Percentiles rank a stretch among this genome's conserved stretches.
These are phyloP conservation scores for Champsocephalus esox DNA, from an alignment of 2,797 vertebrate genomes.

Conservation along the genomic window DNA sequence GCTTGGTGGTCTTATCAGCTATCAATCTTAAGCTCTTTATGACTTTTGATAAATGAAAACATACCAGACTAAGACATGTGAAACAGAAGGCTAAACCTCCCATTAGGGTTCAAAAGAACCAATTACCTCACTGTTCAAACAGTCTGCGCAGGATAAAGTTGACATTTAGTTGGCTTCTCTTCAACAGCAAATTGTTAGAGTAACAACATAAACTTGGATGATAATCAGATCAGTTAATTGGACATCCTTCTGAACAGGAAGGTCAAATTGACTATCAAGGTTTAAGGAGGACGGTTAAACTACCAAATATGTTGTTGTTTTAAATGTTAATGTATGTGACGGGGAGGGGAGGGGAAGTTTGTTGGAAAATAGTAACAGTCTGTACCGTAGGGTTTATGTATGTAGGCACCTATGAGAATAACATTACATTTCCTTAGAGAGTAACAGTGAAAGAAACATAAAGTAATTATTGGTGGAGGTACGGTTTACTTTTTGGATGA, in stretches of 20 bases:
- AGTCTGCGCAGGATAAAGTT: slow-evolving; percentile 35
- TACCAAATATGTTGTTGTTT: slow-evolving; percentile 19
- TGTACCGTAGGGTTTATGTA: not conserved
- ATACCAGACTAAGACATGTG: slow-evolving; percentile 14
- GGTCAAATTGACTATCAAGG: slow-evolving; percentile 80
- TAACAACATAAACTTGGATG: slow-evolving; percentile 47
- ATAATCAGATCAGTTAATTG: slow-evolving; percentile 63
- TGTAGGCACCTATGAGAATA: not conserved
- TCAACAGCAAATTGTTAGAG: slow-evolving; percentile 44
- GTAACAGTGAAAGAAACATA: not conserved
- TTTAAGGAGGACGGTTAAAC: slow-evolving; percentile 50
- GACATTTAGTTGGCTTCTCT: slow-evolving; percentile 49
- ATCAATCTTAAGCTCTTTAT: slow-evolving; percentile 38
- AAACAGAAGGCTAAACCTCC: slow-evolving; percentile 48
- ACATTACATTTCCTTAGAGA: not conserved
- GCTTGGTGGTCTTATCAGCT: slow-evolving; percentile 34
- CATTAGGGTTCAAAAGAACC: slow-evolving; percentile 54
- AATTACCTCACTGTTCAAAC: slow-evolving; percentile 55
- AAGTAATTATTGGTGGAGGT: not conserved
- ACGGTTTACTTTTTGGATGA: not conserved
- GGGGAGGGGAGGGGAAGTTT: not conserved
- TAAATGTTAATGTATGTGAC: slow-evolving; percentile 15
- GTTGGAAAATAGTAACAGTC: not conserved
- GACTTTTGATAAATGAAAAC: slow-evolving; percentile 50
- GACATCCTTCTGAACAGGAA: slow-evolving; percentile 54